Evolutionary conservation across 2,113 vertebrate genomes (phyloP).

Genomic region (Pyrgilauda ruficollis): DNA sequence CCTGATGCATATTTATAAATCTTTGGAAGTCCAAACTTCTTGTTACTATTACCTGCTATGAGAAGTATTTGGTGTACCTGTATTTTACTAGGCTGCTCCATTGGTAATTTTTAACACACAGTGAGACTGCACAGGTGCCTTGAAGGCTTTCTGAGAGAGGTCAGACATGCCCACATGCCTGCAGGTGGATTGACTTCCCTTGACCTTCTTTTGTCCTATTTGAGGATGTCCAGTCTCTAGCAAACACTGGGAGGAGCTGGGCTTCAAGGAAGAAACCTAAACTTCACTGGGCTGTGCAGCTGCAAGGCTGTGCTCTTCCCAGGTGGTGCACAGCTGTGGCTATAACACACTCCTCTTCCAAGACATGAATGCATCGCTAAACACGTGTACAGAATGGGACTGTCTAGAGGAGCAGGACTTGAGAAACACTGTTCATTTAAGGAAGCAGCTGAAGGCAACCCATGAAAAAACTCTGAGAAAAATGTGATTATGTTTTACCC

Average conservation of each 20-base stretch:
- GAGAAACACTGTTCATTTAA: not conserved
- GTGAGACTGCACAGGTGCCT: not conserved
- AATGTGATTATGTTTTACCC: not conserved
- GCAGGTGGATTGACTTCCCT: not conserved
- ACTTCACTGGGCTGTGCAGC: not conserved
- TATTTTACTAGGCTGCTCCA: not conserved
- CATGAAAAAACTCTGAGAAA: not conserved
- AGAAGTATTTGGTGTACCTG: not conserved
- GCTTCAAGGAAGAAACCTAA: not conserved
- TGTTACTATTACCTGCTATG: not conserved
- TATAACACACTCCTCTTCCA: not conserved
- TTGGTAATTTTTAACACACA: not conserved
- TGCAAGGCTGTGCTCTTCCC: not conserved
- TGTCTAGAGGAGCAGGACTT: not conserved
- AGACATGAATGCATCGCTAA: not conserved
- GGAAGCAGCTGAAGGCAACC: not conserved
- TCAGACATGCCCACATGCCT: not conserved
- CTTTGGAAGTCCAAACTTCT: not conserved
- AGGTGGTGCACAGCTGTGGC: not conserved
- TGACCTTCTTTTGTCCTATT: not conserved
- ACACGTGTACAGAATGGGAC: not conserved
- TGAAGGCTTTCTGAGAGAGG: not conserved
- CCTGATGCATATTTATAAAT: not conserved
- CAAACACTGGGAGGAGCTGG: not conserved
- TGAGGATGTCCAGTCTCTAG: not conserved